Percentiles rank a stretch among this genome's conserved stretches.
Conservation (phyloP, 2,797 vertebrate species). For the Discoglossus pictus region DNA sequence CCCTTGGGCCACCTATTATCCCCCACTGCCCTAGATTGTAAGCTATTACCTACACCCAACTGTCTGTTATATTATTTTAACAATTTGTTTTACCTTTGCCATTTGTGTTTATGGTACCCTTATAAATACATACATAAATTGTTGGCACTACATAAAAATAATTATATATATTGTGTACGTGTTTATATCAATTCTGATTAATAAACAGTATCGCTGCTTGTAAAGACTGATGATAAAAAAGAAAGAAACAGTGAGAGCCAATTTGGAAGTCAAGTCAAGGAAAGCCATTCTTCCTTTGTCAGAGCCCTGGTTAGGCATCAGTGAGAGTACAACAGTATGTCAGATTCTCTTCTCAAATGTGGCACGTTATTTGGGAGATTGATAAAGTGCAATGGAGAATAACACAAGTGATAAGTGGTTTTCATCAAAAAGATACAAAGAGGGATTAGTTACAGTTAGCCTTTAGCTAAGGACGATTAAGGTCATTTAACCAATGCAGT, state of each 20-base stretch:
- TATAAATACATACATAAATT: too few species aligned
- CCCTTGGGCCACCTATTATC: too few species aligned
- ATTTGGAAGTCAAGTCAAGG: constrained; percentile 21
- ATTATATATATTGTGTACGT: too few species aligned
- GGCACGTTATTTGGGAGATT: constrained; percentile 46
- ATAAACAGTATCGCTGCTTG: neutral
- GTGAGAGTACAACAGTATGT: constrained; percentile 34
- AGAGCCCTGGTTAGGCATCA: constrained; percentile 36
- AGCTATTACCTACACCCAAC: too few species aligned
- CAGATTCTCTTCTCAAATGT: constrained; percentile 41
- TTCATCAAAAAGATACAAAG: constrained; percentile 35
- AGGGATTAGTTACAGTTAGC: constrained; percentile 41
- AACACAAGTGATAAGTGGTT: constrained; percentile 42
- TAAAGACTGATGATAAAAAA: neutral
- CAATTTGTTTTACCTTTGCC: too few species aligned
- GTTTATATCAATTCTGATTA: too few species aligned
- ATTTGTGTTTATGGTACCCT: too few species aligned
- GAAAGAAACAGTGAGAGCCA: neutral
- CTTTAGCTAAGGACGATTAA: constrained; percentile 35
- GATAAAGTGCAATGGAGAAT: constrained; percentile 41
- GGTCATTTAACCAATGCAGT: constrained; percentile 19
- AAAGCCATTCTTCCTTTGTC: constrained; percentile 32
- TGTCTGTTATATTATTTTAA: too few species aligned
- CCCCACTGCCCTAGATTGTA: too few species aligned
- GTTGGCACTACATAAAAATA: too few species aligned